Evolutionary conservation across 1,140 invertebrate genomes (phyloP), one percentile per base, ranked within the genome.

Genomic region (Brachionus plicatilis): DNA sequence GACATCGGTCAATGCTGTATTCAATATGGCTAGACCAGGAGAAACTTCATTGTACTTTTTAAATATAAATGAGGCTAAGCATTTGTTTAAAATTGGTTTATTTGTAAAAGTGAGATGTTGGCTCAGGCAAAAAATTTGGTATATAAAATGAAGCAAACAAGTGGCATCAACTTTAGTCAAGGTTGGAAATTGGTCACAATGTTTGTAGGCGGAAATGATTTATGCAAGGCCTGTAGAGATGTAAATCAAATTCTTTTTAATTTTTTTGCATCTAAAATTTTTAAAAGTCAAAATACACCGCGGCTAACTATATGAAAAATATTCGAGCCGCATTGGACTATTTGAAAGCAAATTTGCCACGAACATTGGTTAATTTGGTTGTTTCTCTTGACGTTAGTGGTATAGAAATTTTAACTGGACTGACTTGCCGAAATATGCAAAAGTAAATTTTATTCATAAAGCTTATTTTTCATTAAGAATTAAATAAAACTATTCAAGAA

Each of bases 171-270:
- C 80, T 87, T 88, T 76, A 83, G 88, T 17, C 88, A 92, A 20
- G 86, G 89, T 72, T 94, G 94, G 94, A 94, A 94, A 91, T 75
- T 94, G 89, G 90, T 95, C n/a, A 95, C 94, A 0, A 90, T 95
- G 14, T 93, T 95, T 86, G 93, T 95, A 83, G 94, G 94, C 12
- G 68, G 93, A 56, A 95, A 95, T 87, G 94, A 95, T 88, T 91
- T 95, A n/a, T 95, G 94, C 87, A 93, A 93, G 0, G 93, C 92
- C 0, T 93, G 94, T 85, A 75, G 86, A 8, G 86, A 89, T 24
- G 66, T 79, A 86, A 88, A 33, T 37, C 12, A 65, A 65, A 60
- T 14, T 68, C 0, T 14, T 43, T 50, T 50, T 12, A 53, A 11
- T 76, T 9, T 14, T 12, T 20, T 53, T 29, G n/a, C 41, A 27